phyloP scores from a whole-genome alignment of 2,888 invertebrate species.

The Drosophila subsilvestris region DNA sequence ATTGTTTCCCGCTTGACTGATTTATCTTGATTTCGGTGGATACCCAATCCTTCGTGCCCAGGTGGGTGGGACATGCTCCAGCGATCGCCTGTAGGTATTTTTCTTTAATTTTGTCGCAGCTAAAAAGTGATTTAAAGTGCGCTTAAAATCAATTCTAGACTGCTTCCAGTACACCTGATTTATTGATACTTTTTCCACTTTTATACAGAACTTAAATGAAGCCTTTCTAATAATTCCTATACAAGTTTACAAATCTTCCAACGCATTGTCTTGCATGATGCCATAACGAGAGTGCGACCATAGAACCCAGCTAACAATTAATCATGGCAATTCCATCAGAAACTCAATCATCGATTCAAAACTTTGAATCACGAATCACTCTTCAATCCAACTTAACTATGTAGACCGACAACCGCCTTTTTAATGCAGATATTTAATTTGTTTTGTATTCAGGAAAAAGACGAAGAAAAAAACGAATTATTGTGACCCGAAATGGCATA shows the following conservation, averaged over 20 bases:
- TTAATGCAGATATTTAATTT: conserved; percentile 13
- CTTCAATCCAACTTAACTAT: not conserved
- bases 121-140: not conserved
- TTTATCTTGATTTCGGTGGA: conserved; percentile 36
- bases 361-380: conserved; percentile 9
- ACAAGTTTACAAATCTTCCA: not conserved
- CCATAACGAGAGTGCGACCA: not conserved
- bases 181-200: too few relatives aligned
- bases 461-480: conserved; percentile 26
- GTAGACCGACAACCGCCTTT: not conserved
- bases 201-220: not conserved
- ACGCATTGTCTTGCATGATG: not conserved
- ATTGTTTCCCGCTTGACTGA: conserved; percentile 46
- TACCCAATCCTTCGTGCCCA: not conserved
- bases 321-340: conserved; percentile 13
- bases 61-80: conserved; percentile 9
- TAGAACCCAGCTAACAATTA: conserved; percentile 16
- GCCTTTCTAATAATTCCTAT: not conserved
- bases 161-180: not conserved
- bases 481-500: conserved; percentile 43
- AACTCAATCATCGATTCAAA: conserved; percentile 16
- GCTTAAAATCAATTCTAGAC: not conserved
- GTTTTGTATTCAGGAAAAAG: conserved; percentile 10
- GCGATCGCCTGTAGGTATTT: not conserved
- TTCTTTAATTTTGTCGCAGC: conserved; percentile 19